A percentile compares a stretch with the other conserved stretches of the same genome.
Evolutionary conservation across 2,113 vertebrate species (phyloP).

Genomic region (Sterna hirundo): DNA sequence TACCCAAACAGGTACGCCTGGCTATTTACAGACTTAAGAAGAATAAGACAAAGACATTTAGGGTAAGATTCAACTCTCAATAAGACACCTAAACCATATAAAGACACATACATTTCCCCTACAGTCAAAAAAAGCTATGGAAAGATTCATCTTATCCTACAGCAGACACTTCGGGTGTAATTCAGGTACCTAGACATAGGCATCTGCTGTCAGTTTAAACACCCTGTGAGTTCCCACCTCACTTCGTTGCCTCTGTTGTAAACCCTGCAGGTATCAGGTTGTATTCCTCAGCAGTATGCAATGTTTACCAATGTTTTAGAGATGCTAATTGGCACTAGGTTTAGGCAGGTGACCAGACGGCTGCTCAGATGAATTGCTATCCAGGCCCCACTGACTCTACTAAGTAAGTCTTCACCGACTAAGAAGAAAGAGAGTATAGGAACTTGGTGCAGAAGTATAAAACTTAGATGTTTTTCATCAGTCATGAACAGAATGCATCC

Average conservation of each 20-base stretch:
- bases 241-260: not conserved
- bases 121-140: not conserved
- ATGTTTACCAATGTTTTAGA: not conserved
- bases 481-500: not conserved
- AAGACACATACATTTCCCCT: not conserved
- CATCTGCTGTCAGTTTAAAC: not conserved
- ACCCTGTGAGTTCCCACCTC: not conserved
- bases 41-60: not conserved
- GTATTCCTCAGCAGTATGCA: not conserved
- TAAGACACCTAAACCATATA: not conserved
- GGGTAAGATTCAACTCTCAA: not conserved
- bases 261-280: not conserved
- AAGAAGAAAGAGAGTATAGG: accelerated
- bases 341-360: not conserved
- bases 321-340: not conserved
- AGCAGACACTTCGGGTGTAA: not conserved
- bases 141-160: not conserved
- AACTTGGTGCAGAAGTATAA: not conserved
- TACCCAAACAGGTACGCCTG: not conserved
- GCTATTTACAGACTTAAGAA: not conserved
- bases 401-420: not conserved
- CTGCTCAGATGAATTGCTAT: not conserved
- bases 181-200: not conserved
- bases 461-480: not conserved
- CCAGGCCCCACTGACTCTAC: not conserved